A percentile compares a stretch with the other conserved stretches of the same genome.
phyloP scores from a whole-genome alignment of 2,797 vertebrate species.

The Neosilurus hyrtlii region DNA sequence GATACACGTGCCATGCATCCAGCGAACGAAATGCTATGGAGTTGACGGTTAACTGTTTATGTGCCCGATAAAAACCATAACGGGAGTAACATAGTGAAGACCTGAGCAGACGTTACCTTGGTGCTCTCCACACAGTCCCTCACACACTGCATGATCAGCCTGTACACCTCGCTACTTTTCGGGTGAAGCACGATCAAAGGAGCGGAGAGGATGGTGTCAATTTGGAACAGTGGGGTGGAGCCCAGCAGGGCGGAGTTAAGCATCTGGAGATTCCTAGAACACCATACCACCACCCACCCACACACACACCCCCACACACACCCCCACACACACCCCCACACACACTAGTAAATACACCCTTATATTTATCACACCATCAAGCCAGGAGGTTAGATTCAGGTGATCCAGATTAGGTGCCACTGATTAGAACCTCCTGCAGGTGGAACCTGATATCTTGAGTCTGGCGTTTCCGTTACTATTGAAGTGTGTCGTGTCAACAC shows the following conservation, averaged over 20 bases:
- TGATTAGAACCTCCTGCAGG: no score
- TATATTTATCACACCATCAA: no score
- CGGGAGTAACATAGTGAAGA: neutral
- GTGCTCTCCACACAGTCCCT: conserved; percentile 82
- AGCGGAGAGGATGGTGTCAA: conserved; percentile 79
- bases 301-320: conserved; percentile 1
- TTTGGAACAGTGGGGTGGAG: conserved; percentile 78
- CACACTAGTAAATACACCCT: neutral
- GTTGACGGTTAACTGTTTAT: neutral
- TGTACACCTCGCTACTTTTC: conserved; percentile 78
- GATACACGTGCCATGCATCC: conserved; percentile 89
- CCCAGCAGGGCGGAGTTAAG: conserved; percentile 78
- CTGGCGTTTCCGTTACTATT: no score
- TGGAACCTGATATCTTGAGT: no score
- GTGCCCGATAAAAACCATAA: neutral
- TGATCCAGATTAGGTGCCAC: no score
- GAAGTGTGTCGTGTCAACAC: no score
- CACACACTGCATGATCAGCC: conserved; percentile 78
- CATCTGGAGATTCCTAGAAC: conserved; percentile 79
- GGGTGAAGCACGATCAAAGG: conserved; percentile 85
- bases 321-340: neutral
- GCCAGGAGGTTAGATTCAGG: no score
- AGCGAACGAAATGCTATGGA: conserved; percentile 84
- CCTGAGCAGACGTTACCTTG: conserved; percentile 68
- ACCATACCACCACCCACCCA: neutral